Percentiles rank a stretch among this genome's conserved stretches.
phyloP scores from a whole-genome alignment of 2,113 vertebrate species.

The Ranitomeya imitator region DNA sequence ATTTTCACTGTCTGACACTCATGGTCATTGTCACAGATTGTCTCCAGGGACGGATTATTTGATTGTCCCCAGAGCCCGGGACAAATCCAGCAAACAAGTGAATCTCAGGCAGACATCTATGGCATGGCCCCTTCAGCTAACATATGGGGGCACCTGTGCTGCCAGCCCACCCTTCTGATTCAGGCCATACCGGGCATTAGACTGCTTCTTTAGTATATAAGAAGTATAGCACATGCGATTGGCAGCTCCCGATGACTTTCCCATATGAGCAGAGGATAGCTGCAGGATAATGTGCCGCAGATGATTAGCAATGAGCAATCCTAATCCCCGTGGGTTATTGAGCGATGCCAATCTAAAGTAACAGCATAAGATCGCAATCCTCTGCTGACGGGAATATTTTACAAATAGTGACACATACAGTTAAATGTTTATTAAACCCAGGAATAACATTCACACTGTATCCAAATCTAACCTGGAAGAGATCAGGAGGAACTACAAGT shows the following conservation, averaged over 20 bases:
- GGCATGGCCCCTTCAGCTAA: background rate
- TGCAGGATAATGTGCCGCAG: background rate
- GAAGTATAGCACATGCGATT: background rate
- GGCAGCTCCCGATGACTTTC: background rate
- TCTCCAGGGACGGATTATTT: background rate
- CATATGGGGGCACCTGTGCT: background rate
- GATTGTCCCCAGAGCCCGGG: too few relatives aligned
- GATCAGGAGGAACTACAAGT: background rate
- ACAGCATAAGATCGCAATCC: background rate
- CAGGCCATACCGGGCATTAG: too few relatives aligned
- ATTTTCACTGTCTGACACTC: background rate
- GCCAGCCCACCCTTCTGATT: background rate
- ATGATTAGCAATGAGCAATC: background rate
- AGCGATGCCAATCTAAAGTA: background rate
- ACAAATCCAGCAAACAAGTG: background rate
- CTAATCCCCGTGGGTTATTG: background rate
- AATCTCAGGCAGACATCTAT: background rate
- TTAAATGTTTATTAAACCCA: background rate
- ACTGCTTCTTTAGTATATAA: background rate
- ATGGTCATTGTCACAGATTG: background rate
- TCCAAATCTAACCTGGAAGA: background rate
- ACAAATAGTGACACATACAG: background rate
- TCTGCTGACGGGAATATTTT: background rate
- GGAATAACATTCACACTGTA: background rate
- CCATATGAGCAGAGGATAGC: conserved; percentile 4